Percentiles rank a stretch among this genome's conserved stretches.
phyloP scores from a whole-genome alignment of 2,888 invertebrate species.

The Spilarctia lutea region DNA sequence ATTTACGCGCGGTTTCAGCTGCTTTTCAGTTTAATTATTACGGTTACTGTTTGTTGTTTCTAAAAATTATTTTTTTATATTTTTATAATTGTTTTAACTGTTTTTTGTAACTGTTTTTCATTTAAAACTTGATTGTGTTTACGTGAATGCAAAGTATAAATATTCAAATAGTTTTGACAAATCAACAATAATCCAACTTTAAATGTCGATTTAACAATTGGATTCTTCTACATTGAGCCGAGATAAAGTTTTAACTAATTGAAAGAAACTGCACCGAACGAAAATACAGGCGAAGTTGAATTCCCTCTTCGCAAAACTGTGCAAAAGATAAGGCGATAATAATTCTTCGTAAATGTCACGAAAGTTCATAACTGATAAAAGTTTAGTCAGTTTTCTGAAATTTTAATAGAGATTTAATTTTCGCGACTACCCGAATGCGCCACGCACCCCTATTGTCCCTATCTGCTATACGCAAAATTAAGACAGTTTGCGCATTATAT shows the following conservation, averaged over 20 bases:
- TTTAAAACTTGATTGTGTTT: constrained; percentile 41
- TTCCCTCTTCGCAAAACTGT: constrained; percentile 71
- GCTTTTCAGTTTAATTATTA: constrained; percentile 66
- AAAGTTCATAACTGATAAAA: constrained; percentile 86
- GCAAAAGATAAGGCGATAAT: constrained; percentile 82
- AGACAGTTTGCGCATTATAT: not conserved
- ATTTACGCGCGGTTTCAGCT: constrained; percentile 74
- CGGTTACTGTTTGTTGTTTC: constrained; percentile 59
- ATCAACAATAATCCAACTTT: not conserved
- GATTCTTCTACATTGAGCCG: not conserved
- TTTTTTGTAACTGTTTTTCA: constrained; percentile 56
- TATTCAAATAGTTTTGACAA: constrained; percentile 40
- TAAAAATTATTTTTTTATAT: constrained; percentile 60
- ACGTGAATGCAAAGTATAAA: not conserved
- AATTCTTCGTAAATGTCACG: constrained; percentile 84
- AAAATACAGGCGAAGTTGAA: constrained; percentile 72
- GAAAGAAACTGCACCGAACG: constrained; percentile 75
- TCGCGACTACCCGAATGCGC: constrained; percentile 67
- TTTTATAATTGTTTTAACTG: too few species aligned
- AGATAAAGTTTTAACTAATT: constrained; percentile 57
- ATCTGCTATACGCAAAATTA: constrained; percentile 12
- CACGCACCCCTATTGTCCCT: constrained; percentile 34
- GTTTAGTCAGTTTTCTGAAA: constrained; percentile 82
- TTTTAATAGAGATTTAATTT: constrained; percentile 85
- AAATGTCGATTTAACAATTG: not conserved